Conservation (phyloP, 2,888 invertebrate species). For the Pocota personata region DNA sequence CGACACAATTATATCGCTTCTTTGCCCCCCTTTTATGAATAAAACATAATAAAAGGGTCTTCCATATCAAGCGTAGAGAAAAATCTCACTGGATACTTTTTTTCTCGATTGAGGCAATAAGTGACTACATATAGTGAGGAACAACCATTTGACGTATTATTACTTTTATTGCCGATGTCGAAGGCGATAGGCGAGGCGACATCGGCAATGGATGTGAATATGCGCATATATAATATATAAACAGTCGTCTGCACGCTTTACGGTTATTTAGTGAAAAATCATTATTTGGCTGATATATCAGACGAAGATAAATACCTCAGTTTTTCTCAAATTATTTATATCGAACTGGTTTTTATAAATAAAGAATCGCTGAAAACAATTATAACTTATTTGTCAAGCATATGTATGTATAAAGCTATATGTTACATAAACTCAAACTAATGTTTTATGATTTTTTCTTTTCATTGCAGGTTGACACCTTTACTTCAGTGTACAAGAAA, state of each 20-base stretch:
- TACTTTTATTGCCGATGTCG: too few species aligned
- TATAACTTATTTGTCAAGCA: neutral
- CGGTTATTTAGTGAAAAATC: conserved; percentile 39
- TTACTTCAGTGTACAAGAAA: conserved; percentile 99
- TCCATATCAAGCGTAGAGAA: conserved; percentile 49
- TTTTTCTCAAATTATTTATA: conserved; percentile 5
- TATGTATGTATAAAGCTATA: too few species aligned
- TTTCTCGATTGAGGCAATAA: neutral
- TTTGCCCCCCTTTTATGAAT: conserved; percentile 53
- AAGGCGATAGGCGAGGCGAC: too few species aligned
- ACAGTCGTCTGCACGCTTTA: conserved; percentile 59
- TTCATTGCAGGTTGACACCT: conserved; percentile 95
- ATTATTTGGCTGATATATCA: conserved; percentile 49
- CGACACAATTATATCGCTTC: conserved; percentile 15
- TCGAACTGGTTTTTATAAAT: conserved; percentile 1
- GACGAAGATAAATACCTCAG: conserved; percentile 44
- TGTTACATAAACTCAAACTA: neutral
- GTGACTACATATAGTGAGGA: conserved; percentile 3
- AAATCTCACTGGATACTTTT: conserved; percentile 34
- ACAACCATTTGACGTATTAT: neutral
- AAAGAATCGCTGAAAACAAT: neutral
- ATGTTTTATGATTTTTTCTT: conserved; percentile 7
- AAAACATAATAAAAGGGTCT: conserved; percentile 36
- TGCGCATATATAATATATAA: too few species aligned
- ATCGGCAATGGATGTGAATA: too few species aligned